Percentiles rank a stretch among this genome's conserved stretches.
Evolutionary conservation across 2,888 invertebrate species (phyloP).

Genomic region (Eupelmus urozonus): DNA sequence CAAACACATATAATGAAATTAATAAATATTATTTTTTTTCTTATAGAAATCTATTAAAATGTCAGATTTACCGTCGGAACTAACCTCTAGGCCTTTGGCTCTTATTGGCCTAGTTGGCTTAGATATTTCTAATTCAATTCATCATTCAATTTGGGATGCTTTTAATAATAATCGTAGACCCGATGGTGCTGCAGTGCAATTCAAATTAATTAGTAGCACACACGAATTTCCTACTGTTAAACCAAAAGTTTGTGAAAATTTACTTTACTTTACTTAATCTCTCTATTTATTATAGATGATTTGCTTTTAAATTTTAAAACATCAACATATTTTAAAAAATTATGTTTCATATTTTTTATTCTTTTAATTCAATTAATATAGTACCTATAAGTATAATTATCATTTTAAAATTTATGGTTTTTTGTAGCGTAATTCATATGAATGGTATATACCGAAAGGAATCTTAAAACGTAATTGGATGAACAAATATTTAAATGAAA

Average conservation of each 20-base stretch:
- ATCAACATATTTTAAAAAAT: constrained; percentile 8
- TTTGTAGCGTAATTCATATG: constrained; percentile 88
- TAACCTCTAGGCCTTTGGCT: constrained; percentile 90
- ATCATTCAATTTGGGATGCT: constrained; percentile 95
- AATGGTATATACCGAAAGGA: constrained; percentile 96
- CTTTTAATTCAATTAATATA: constrained; percentile 9
- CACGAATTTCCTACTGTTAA: constrained; percentile 93
- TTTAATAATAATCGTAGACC: constrained; percentile 89
- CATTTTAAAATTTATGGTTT: too few species aligned
- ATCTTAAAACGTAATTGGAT: constrained; percentile 97
- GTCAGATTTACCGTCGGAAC: constrained; percentile 88
- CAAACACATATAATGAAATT: neutral
- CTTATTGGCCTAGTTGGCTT: constrained; percentile 93
- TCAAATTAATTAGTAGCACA: constrained; percentile 88
- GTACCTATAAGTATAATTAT: constrained; percentile 2
- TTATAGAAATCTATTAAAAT: constrained; percentile 61
- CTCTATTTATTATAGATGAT: neutral
- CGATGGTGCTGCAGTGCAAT: constrained; percentile 90
- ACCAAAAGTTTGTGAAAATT: constrained; percentile 79
- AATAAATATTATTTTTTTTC: neutral
- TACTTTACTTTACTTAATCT: constrained; percentile 13
- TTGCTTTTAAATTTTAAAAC: neutral
- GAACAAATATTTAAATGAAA: constrained; percentile 91
- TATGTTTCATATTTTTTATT: neutral
- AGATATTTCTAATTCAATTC: constrained; percentile 91